Percentiles rank a stretch among this genome's conserved stretches.
These are phyloP conservation scores for Drosophila neutralis DNA, from an alignment of 2,888 invertebrate species.

Conservation along the genomic window DNA sequence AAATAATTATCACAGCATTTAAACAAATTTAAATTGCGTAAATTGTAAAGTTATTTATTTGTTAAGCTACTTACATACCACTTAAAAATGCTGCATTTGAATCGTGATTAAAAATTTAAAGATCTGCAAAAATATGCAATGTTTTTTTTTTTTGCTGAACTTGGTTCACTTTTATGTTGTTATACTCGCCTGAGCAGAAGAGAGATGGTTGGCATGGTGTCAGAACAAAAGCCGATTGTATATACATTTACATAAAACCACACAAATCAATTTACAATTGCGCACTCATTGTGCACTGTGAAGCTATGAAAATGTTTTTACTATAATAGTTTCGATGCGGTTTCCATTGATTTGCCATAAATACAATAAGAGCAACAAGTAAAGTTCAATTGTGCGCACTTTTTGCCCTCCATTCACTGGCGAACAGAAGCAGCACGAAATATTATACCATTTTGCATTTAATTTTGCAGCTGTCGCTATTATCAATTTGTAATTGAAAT, in stretches of 20 bases:
- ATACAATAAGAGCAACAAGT: constrained; percentile 22
- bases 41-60: constrained; percentile 17
- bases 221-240: constrained; percentile 14
- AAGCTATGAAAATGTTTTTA: constrained; percentile 63
- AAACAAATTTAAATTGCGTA: constrained; percentile 38
- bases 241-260: constrained; percentile 51
- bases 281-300: constrained; percentile 54
- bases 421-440: constrained; percentile 39
- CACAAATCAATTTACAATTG: constrained; percentile 76
- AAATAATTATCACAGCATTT: constrained; percentile 1
- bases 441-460: constrained; percentile 37
- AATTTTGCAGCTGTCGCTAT: constrained; percentile 46
- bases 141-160: constrained; percentile 29
- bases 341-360: constrained; percentile 65
- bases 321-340: constrained; percentile 68
- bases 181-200: constrained; percentile 17
- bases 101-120: constrained; percentile 59
- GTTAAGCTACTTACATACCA: constrained; percentile 32
- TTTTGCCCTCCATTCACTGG: constrained; percentile 29
- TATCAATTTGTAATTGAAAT: constrained; percentile 10
- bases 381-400: constrained; percentile 25
- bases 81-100: constrained; percentile 46
- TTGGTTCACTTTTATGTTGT: constrained; percentile 18
- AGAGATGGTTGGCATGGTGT: background rate
- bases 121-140: constrained; percentile 37